phyloP scores from a whole-genome alignment of 2,113 vertebrate genomes.

The Aegotheles bennettii region DNA sequence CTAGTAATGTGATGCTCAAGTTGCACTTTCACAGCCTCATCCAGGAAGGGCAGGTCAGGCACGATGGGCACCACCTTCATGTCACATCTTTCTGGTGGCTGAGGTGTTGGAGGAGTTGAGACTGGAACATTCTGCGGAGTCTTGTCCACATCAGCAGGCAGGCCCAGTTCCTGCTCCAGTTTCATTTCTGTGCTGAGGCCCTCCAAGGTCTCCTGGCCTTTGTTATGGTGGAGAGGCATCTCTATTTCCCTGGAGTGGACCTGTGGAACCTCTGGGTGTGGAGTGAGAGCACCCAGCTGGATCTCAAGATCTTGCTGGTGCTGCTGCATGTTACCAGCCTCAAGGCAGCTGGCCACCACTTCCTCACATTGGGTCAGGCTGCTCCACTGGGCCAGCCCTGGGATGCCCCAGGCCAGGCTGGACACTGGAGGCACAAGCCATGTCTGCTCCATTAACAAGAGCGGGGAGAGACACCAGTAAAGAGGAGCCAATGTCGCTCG shows the following conservation, averaged over 20 bases:
- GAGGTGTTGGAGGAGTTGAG: not conserved
- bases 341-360: too few species aligned
- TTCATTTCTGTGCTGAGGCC: not conserved
- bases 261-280: not conserved
- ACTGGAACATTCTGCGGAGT: not conserved
- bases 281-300: not conserved
- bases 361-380: too few species aligned
- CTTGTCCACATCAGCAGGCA: fast-evolving
- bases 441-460: not conserved
- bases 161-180: not conserved
- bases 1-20: fast-evolving
- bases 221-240: not conserved
- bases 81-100: fast-evolving
- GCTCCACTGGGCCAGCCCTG: not conserved
- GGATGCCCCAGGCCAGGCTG: too few species aligned
- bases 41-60: not conserved
- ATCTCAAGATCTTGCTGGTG: too few species aligned
- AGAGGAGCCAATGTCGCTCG: too few species aligned
- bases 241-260: not conserved
- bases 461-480: too few species aligned
- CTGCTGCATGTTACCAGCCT: fast-evolving
- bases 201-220: not conserved
- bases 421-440: not conserved
- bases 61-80: not conserved
- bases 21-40: not conserved